Evolutionary conservation across 2,113 vertebrate species (phyloP), one percentile per base, ranked within the genome.

Genomic region (Anser cygnoides): DNA sequence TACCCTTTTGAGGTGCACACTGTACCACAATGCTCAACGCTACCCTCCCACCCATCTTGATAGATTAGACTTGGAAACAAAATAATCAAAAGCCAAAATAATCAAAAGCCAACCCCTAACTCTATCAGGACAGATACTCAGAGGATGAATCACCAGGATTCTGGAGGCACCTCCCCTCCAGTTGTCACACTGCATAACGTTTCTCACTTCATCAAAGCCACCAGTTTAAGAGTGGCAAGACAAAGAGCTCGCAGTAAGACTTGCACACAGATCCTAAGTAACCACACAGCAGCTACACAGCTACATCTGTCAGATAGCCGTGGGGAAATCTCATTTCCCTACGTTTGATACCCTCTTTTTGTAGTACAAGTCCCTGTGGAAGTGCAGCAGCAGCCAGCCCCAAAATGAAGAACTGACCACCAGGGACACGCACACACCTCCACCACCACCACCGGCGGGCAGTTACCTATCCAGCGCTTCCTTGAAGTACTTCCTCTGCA

Each of bases 401-500:
- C 72, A 31, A 86, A 89, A 62, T 10, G 14, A 75, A 87, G 46
- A 84, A n/a, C 19, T 75, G 57, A 72, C 11, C 37, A 70, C 49
- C 62, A 7, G 41, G 79, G 50, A 41, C 50, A 55, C 26, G 37
- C 1, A 6, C 8, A 59, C 35, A 65, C 58, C 25, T 19, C 37
- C 7, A 6, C 46, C 33, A 73, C 13, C 62, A 76, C 4, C 13
- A 19, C 22, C 50, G 26, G 43, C 6, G 11, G 25, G n/a, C 73
- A 90, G 41, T 96, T 98, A 99, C 99, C 99, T 99, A 96, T 99
- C 99, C 21, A 99, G 98, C 1, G 99, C 99, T 62, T 99, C 98
- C 92, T 98, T 99, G 98, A 99, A 99, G 88, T 98, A 98, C 79
- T 99, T 99, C 96, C 98, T 98, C 97, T 99, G 99, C 79, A 99